Base-by-base conservation (phyloP, 2,888 invertebrate species). In the Athrips mouffetella region DNA sequence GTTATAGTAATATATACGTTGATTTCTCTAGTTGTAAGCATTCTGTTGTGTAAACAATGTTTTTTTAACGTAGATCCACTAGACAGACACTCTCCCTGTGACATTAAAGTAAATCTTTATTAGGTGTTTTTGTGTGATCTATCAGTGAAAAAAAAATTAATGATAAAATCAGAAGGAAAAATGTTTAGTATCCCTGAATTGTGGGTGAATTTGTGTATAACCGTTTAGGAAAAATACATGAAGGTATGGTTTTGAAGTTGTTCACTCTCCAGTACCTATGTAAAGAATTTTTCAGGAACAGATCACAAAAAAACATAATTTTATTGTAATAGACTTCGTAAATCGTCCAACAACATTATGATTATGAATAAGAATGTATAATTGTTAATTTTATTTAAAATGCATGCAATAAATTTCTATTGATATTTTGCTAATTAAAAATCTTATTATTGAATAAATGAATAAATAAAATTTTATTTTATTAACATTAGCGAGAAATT, bases 1-100 rank as follows among this genome's bases (percentile, higher is more conserved):
- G 83, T 85, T 84, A 87, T 80, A 87, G 80, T 87, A 88, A 88
- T 88, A 87, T 87, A 87, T 87, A 82, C 73, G 86, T 87, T 88
- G 86, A 83, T 82, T 87, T 85, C 78, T 83, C 60, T 87, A 86
- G 80, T 70, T 64, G 54, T 86, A 86, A 83, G 83, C 60, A 67
- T 73, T 80, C 70, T 82, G 76, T 84, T 82, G 76, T 82, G 80
- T 70, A 62, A 71, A 67, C 66, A 62, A 69, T 65, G 66, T 73
- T 73, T 70, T 45, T 64, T 66, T 58, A 58, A 59, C 50, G 51
- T 67, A 64, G 57, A 56, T 52, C 53, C 63, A 59, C 53, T 60
- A 65, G 58, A 55, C 50, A 65, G 58, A 55, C 50, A 52, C 53
- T 64, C 60, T 62, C 62, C 70, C 65, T 65, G 67, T 70, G 68